Evolutionary conservation across 1,140 invertebrate species (phyloP), one percentile per base, ranked within the genome.

Genomic region (Apis florea): DNA sequence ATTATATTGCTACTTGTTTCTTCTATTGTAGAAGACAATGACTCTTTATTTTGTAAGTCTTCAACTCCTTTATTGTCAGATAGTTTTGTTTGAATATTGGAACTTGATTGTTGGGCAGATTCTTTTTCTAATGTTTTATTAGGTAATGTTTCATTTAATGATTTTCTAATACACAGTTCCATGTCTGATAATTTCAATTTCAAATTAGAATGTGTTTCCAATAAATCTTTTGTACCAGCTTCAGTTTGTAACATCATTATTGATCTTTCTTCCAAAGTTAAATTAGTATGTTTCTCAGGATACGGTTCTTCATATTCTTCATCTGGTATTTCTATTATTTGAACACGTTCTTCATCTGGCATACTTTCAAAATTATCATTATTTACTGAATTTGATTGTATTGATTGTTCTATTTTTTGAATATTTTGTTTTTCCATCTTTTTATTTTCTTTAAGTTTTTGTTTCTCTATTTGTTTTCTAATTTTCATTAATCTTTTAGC

Each of bases 401-500:
- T 59, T 4, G 66, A 51, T 75, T 67, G 47, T 24, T 88, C 84
- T 11, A 21, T 24, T 68, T 76, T 83, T 1, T 79, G 67, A 12
- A 58, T 24, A 56, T 74, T 12, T 56, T 85, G 89, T 13, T 82
- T 86, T 47, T 87, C 86, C 9, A 71, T 81, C 72, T 94, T 90
- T 6, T 93, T 93, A 81, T 93, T 92, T 89, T 95, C 93, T 83
- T 94, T 91, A 66, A 93, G 93, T 83, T 95, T 95, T 78, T 95
- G 92, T 87, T 94, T 94, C 19, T 95, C 95, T 84, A 96, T 92
- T 82, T 95, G 94, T 80, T 95, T 96, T 10, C 95, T 91, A 84
- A 96, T 94, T 91, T 96, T 96, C 93, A 95, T 95, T 26, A 95
- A 87, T 83, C 94, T 93, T 78, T 94, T 94, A 4, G 94, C 95